These are phyloP conservation scores for Himantopus leucocephalus DNA, from an alignment of 2,113 vertebrate genomes.

Conservation along the genomic window DNA sequence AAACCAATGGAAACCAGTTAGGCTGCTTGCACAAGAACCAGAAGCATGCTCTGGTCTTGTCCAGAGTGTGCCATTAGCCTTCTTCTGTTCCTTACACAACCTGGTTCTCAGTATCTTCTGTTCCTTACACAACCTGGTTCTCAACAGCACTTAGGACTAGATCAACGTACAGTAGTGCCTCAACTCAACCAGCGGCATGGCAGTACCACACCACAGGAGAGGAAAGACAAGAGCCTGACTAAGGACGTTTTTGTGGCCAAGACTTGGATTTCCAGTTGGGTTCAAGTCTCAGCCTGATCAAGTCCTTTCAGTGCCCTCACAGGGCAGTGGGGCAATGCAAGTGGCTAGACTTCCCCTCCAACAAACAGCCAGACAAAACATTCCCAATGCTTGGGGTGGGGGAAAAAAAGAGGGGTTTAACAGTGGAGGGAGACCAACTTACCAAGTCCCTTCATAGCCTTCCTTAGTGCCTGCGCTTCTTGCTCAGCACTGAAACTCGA, in stretches of 20 bases:
- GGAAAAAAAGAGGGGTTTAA: not conserved
- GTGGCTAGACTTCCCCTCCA: not conserved
- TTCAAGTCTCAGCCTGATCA: not conserved
- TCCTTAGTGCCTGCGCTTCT: constrained; percentile 82
- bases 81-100: not conserved
- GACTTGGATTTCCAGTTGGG: not conserved
- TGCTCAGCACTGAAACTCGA: constrained; percentile 79
- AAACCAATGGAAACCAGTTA: not conserved
- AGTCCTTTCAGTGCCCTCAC: not conserved
- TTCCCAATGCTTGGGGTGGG: not conserved
- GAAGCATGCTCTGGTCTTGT: not conserved
- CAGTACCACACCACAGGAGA: not conserved
- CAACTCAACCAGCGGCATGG: not conserved
- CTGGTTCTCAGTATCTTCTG: not conserved
- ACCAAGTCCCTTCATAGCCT: constrained; percentile 95
- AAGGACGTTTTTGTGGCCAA: not conserved
- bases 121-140: not conserved
- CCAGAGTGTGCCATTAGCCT: not conserved
- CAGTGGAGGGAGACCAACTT: constrained; percentile 49
- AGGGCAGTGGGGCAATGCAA: not conserved
- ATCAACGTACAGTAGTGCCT: not conserved
- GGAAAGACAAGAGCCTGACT: not conserved
- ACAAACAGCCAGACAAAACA: not conserved
- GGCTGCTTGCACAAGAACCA: not conserved
- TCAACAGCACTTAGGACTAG: not conserved